Evolutionary conservation across 2,113 vertebrate species (phyloP), one percentile per base, ranked within the genome.

Genomic region (Megaceryle maxima): DNA sequence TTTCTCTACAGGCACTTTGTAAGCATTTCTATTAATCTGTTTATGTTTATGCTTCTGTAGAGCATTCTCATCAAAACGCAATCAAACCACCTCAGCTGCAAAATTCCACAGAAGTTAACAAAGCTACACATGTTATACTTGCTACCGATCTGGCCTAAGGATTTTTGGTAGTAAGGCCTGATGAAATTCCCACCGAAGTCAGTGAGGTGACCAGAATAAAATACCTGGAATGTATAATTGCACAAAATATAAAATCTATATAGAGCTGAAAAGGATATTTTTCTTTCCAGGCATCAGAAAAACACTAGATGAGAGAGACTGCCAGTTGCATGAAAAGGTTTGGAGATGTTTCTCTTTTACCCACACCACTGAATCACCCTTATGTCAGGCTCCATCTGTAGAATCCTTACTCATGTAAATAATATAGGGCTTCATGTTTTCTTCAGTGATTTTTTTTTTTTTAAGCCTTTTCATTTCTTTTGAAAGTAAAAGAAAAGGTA

Each of bases 301-400:
- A 96, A 83, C 19, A 62, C n/a, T 59, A 19, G 41, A 83, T 66
- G 25, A 77, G 22, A 51, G 29, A 55, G 31, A 53, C 33, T 44
- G 10, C 37, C 31, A 26, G 31, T 39, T 78, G 39, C 44, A 25
- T 6, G 1, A 77, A 93, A 92, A 80, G 48, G n/a, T 67, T 83
- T 92, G 76, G 83, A 88, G 60, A 88, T 77, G 43, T 77, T 90
- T 88, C 37, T 92, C 24, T 79, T 83, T 83, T 90, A 78, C 39
- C 46, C 83, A 77, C 64, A 63, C 29, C 37, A 59, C 62, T 62
- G 80, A 85, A 86, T 88, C 63, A 88, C 59, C 68, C 44, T 80
- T 67, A n/a, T 83, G 76, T 63, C 76, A 77, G 46, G 15, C 41
- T 88, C 63, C 80, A 90, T 57, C 79, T 92, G 43, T 41, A 79